Percentiles rank a stretch among this genome's conserved stretches.
Conservation (phyloP, 2,113 vertebrate genomes). For the Spermophilus dauricus region DNA sequence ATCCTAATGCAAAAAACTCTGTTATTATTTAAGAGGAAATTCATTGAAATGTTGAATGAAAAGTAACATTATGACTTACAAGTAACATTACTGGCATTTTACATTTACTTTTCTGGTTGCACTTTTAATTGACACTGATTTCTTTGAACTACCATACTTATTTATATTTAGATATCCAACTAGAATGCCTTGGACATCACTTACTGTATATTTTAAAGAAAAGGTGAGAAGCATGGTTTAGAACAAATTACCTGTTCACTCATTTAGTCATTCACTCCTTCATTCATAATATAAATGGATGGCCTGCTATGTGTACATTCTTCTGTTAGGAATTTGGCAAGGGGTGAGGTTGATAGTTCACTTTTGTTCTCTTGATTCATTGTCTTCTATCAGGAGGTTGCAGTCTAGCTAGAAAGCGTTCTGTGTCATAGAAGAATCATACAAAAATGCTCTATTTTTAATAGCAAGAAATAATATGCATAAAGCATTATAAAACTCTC, state of each 20-base stretch:
- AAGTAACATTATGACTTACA: background rate
- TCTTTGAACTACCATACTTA: background rate
- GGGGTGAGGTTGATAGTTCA: background rate
- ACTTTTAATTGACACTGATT: background rate
- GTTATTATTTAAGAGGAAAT: slow-evolving; percentile 42
- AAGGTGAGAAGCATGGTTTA: background rate
- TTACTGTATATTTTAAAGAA: background rate
- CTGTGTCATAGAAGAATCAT: background rate
- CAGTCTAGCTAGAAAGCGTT: background rate
- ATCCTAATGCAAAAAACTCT: background rate
- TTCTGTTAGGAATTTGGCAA: background rate
- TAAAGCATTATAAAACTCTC: background rate
- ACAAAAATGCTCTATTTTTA: background rate
- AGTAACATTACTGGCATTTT: background rate
- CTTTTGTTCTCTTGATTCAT: too few relatives aligned
- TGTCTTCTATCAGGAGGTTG: background rate
- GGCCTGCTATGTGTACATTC: too few relatives aligned
- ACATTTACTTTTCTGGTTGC: background rate
- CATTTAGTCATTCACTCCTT: background rate
- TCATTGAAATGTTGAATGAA: background rate
- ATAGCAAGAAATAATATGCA: background rate
- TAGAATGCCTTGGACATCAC: background rate
- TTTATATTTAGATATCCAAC: background rate
- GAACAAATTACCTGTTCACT: background rate
- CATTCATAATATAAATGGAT: background rate